phyloP scores from a whole-genome alignment of 2,113 vertebrate genomes.

The Oreocharis arfaki region DNA sequence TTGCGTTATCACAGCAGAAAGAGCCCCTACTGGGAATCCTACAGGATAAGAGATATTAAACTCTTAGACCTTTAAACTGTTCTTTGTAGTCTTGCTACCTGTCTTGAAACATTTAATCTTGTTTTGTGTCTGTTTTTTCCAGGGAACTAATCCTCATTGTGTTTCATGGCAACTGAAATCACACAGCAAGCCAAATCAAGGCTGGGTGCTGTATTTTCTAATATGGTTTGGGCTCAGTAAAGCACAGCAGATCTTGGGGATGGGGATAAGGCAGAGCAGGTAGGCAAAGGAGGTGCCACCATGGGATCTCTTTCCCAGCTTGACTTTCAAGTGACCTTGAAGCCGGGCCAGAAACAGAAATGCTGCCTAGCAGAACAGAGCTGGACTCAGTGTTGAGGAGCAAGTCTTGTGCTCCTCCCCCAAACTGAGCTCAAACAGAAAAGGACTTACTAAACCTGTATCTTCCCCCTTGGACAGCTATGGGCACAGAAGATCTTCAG shows the following conservation, averaged over 20 bases:
- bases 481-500: background rate
- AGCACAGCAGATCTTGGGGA: background rate
- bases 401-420: background rate
- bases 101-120: background rate
- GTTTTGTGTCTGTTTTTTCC: background rate
- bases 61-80: background rate
- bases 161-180: background rate
- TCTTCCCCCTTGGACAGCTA: too few relatives aligned
- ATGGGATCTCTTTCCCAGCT: background rate
- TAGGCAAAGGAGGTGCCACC: background rate
- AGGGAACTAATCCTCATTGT: background rate
- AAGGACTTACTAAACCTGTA: background rate
- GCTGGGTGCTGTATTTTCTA: background rate
- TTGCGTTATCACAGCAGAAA: background rate
- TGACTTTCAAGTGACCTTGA: background rate
- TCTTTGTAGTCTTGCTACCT: background rate
- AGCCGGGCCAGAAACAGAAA: background rate
- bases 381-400: background rate
- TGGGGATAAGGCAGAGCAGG: background rate
- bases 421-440: background rate
- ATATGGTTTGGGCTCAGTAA: background rate
- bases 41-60: background rate
- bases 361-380: background rate
- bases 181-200: background rate
- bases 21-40: background rate